Evolutionary conservation across 2,888 invertebrate genomes (phyloP), one percentile per base, ranked within the genome.

Genomic region (Pantelozetes paolii): DNA sequence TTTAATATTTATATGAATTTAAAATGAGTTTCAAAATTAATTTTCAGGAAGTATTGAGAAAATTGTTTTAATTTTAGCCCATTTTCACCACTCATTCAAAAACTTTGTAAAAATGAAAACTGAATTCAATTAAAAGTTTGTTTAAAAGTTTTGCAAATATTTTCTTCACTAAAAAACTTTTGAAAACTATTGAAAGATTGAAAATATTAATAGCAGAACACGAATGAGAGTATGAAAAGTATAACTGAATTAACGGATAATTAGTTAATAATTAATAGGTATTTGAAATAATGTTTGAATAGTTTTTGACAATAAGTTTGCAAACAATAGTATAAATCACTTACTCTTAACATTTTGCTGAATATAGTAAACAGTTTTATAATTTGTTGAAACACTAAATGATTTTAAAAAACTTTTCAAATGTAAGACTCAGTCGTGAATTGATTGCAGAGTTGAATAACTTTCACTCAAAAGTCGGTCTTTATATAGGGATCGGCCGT

Each of bases 381-480:
- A 62, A 62, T 23, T 28, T 1, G 1, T 36, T 64, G 5, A 20
- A 64, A 15, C 5, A 36, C 36, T n/a, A 64, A 2, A 64, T 6
- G 36, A 28, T 64, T 36, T 32, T 18, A n/a, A 62, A 28, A 62
- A 28, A 5, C 23, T 57, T 57, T 57, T 6, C 26, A 28, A 59
- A 50, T 50, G 57, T 15, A 20, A 59, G 30, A 28, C 30, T 64
- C 64, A 30, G 36, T 57, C 11, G 18, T 64, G 32, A 64, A 64
- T n/a, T 64, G 64, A 36, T 64, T 32, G 11, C 26, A 64, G 64
- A 64, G 64, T 64, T 64, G 64, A 64, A 64, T 64, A 64, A 64
- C 64, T 64, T 64, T 64, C 64, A 64, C 64, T 64, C 18, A 32
- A 64, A 3, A 36, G n/a, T 36, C n/a, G 64, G 9, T 64, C 64